phyloP scores from a whole-genome alignment of 2,888 invertebrate genomes.

The Mechanitis mazaeus region DNA sequence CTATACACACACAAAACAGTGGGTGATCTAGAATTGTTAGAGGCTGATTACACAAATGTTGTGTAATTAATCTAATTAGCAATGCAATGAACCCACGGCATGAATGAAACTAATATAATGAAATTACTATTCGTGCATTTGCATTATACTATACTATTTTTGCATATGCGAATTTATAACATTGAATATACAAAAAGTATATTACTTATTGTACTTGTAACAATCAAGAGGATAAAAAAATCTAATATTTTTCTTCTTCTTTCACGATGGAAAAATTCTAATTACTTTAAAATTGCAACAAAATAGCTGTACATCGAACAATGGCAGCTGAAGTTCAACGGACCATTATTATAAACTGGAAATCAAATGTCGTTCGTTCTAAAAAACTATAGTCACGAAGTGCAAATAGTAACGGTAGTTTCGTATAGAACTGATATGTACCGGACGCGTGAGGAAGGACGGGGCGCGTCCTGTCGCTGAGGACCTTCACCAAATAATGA shows the following conservation, averaged over 20 bases:
- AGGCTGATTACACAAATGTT: slow-evolving; percentile 18
- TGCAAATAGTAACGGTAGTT: slow-evolving; percentile 59
- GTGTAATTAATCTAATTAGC: slow-evolving; percentile 27
- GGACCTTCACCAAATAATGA: slow-evolving; percentile 50
- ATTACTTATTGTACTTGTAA: too few species aligned
- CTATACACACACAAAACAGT: slow-evolving; percentile 21
- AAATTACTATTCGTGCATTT: too few species aligned
- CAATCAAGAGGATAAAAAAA: too few species aligned
- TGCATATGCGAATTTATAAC: too few species aligned
- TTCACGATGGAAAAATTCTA: too few species aligned
- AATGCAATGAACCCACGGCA: slow-evolving; percentile 16
- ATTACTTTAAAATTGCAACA: not conserved
- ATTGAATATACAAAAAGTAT: too few species aligned
- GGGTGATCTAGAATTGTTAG: slow-evolving; percentile 19
- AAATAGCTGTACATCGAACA: slow-evolving; percentile 9
- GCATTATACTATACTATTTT: too few species aligned
- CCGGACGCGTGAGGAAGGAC: slow-evolving; percentile 47
- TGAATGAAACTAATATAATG: too few species aligned
- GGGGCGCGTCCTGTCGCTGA: slow-evolving; percentile 39
- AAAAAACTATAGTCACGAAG: slow-evolving; percentile 41
- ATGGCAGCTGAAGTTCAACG: slow-evolving; percentile 27
- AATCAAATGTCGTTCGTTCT: slow-evolving; percentile 24
- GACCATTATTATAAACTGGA: slow-evolving; percentile 29
- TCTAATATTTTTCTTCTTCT: too few species aligned
- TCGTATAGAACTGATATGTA: slow-evolving; percentile 34